A percentile compares a stretch with the other conserved stretches of the same genome.
Evolutionary conservation across 2,113 vertebrate species (phyloP).

Genomic region (Rousettus leschenaultii): DNA sequence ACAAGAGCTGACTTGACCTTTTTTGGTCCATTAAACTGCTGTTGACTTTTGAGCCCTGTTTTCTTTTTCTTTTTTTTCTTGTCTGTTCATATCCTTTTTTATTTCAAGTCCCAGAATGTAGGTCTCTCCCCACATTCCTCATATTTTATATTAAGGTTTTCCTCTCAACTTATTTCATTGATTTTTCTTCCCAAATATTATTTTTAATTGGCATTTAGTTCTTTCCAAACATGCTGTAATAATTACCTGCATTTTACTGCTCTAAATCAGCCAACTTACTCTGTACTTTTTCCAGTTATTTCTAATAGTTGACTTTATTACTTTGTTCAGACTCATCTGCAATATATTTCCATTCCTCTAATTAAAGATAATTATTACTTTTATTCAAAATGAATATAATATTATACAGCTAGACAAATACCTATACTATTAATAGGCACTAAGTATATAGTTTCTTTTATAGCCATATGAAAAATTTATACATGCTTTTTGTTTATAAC

Average conservation of each 20-base stretch:
- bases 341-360: not conserved
- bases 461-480: not conserved
- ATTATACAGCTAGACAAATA: not conserved
- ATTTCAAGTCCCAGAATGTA: not conserved
- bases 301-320: not conserved
- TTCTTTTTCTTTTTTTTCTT: not conserved
- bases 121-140: fast-evolving
- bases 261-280: not conserved
- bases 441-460: not conserved
- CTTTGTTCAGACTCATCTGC: not conserved
- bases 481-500: not conserved
- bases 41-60: not conserved
- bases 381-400: not conserved
- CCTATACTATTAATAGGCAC: not conserved
- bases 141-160: not conserved
- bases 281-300: not conserved
- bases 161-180: not conserved
- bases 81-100: not conserved
- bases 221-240: not conserved
- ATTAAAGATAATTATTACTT: not conserved
- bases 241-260: not conserved
- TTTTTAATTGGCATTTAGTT: not conserved
- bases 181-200: not conserved
- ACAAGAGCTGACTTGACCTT: not conserved
- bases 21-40: not conserved